These are phyloP conservation scores for Pongo abelii DNA, from an alignment of 2,113 vertebrate genomes.

Conservation along the genomic window DNA sequence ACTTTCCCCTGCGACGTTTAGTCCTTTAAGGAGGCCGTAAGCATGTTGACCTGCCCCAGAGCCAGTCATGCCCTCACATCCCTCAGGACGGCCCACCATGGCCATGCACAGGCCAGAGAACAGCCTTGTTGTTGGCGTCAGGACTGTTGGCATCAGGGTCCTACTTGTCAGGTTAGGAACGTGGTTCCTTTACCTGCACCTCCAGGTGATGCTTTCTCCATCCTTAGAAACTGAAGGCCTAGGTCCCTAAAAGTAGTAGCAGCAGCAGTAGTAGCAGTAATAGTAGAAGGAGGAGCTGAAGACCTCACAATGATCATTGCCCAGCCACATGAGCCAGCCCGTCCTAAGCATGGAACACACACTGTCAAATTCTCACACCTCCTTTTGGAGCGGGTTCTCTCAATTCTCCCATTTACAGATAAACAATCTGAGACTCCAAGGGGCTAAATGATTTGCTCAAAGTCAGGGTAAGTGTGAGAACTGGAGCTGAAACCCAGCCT, in stretches of 20 bases:
- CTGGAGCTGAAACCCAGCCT: background rate
- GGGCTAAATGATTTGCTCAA: background rate
- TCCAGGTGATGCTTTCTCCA: background rate
- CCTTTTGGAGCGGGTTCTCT: too few species aligned
- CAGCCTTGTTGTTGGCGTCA: background rate
- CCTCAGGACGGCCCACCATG: rapidly evolving
- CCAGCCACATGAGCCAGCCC: background rate
- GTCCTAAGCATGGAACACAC: too few species aligned
- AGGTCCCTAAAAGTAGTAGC: too few species aligned
- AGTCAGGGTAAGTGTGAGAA: background rate
- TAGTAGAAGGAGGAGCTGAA: background rate
- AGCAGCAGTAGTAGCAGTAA: background rate
- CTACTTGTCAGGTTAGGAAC: background rate
- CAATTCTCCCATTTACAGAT: background rate
- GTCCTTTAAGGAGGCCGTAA: background rate
- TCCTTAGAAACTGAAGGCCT: background rate
- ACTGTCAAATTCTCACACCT: background rate
- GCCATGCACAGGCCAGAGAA: background rate
- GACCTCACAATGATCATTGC: too few species aligned
- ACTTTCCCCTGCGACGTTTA: background rate
- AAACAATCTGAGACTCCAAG: background rate
- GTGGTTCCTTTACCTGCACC: background rate
- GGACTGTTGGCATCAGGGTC: rapidly evolving
- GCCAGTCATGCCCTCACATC: background rate
- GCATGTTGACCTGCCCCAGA: background rate